Conservation (phyloP, 2,797 vertebrate species). For the Diplodus puntazzo region DNA sequence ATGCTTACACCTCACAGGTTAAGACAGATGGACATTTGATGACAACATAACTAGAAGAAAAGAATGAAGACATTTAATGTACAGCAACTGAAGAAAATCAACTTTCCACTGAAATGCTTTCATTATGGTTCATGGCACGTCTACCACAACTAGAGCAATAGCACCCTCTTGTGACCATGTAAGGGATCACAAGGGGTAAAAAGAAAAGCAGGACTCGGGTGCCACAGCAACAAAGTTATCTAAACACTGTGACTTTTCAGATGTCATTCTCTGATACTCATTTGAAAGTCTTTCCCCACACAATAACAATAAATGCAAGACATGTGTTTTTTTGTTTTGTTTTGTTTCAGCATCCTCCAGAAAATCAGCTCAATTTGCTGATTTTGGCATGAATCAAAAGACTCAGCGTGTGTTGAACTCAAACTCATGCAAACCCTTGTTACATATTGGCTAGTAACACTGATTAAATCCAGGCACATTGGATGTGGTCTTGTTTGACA, state of each 20-base stretch:
- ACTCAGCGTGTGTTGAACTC: background rate
- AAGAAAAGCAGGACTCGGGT: background rate
- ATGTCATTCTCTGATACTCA: background rate
- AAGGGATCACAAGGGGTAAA: slow-evolving; percentile 7
- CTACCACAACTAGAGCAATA: slow-evolving; percentile 3
- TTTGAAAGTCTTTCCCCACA: background rate
- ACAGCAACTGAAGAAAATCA: background rate
- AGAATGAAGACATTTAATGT: no score
- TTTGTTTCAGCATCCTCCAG: background rate
- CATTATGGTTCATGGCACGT: background rate
- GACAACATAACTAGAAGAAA: background rate
- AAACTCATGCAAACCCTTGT: background rate
- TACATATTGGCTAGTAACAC: background rate
- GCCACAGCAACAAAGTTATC: background rate
- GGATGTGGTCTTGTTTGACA: background rate
- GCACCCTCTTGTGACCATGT: slow-evolving; percentile 55
- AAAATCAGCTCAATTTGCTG: background rate
- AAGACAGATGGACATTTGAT: background rate
- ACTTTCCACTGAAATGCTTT: background rate
- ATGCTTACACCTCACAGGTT: background rate
- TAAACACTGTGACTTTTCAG: background rate
- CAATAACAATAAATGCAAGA: background rate
- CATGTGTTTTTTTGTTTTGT: background rate
- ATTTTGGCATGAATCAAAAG: background rate
- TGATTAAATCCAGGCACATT: background rate